Evolutionary conservation across 2,113 vertebrate species (phyloP).

Genomic region (Pipra filicauda): DNA sequence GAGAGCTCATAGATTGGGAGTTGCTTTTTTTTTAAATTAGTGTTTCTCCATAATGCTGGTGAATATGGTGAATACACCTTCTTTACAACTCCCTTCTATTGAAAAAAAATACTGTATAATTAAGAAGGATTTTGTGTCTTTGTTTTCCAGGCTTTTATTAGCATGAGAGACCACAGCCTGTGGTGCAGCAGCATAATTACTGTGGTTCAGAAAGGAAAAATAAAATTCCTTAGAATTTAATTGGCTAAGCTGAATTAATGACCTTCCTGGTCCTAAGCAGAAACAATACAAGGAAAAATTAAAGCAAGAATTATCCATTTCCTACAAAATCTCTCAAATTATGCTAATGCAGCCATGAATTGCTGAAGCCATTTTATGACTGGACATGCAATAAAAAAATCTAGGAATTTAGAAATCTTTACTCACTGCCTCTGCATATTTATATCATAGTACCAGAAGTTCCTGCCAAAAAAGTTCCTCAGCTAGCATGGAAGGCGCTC

Average conservation of each 20-base stretch:
- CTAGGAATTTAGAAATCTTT: neutral
- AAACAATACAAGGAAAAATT: slow-evolving; percentile 21
- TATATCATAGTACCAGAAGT: neutral
- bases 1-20: neutral
- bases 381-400: neutral
- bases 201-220: neutral
- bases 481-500: neutral
- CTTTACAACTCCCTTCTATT: neutral
- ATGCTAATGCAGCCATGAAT: neutral
- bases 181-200: neutral
- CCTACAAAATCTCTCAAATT: neutral
- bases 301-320: neutral
- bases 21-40: neutral
- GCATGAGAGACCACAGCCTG: neutral
- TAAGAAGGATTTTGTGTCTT: neutral
- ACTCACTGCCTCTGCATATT: neutral
- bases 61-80: neutral
- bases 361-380: neutral
- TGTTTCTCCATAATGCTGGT: neutral
- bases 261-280: neutral
- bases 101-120: neutral
- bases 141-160: neutral
- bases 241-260: slow-evolving; percentile 17
- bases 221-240: slow-evolving; percentile 2
- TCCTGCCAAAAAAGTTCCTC: neutral